These are phyloP conservation scores for Torymus tubicola DNA, from an alignment of 2,888 invertebrate genomes.

Conservation along the genomic window DNA sequence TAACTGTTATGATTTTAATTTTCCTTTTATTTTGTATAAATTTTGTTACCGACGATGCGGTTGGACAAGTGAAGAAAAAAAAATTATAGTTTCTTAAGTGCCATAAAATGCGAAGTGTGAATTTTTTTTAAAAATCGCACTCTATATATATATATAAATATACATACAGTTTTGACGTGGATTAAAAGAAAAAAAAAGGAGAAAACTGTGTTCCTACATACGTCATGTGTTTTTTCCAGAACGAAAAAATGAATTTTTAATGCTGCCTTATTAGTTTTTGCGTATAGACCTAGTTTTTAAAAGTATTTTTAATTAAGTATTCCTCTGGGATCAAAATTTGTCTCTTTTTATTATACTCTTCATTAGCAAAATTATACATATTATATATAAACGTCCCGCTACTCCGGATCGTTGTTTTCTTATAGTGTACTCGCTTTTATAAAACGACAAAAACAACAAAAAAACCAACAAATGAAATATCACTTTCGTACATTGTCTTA, in stretches of 20 bases:
- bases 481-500: conserved; percentile 26
- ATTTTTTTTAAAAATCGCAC: conserved; percentile 26
- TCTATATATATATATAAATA: background rate
- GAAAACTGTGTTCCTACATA: conserved; percentile 50
- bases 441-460: background rate
- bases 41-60: conserved; percentile 42
- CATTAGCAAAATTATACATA: conserved; percentile 7
- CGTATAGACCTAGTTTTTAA: conserved; percentile 41
- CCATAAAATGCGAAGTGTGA: conserved; percentile 54
- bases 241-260: conserved; percentile 39
- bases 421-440: conserved; percentile 11
- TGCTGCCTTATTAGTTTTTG: conserved; percentile 52
- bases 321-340: conserved; percentile 38
- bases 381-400: background rate
- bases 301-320: conserved; percentile 50
- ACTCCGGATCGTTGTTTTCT: conserved; percentile 23
- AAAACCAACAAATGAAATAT: background rate
- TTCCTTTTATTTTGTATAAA: conserved; percentile 28
- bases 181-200: no score
- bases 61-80: background rate
- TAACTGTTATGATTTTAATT: conserved; percentile 41
- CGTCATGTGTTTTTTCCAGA: conserved; percentile 37
- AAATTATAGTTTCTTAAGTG: conserved; percentile 57
- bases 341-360: conserved; percentile 10
- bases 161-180: conserved; percentile 12